Percentiles rank a stretch among this genome's conserved stretches.
Conservation (phyloP, 64 coral and sea anemone genomes). For the Catalaphyllia jardinei region DNA sequence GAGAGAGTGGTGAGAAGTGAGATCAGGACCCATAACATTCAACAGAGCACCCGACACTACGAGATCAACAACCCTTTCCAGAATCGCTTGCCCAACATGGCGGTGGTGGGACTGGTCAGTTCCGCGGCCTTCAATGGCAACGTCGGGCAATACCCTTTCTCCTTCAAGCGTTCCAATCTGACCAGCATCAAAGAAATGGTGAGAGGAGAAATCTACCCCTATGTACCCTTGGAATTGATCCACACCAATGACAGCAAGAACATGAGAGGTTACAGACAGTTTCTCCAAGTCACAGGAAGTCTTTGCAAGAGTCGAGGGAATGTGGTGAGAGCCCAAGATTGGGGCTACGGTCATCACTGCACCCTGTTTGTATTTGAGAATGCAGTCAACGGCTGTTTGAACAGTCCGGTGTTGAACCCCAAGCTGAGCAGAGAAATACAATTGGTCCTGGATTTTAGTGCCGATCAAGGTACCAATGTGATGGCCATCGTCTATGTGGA, state of each 20-base stretch:
- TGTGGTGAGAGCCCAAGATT: constrained; percentile 26
- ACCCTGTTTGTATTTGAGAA: constrained; percentile 34
- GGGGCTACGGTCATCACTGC: not conserved
- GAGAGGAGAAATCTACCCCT: constrained; percentile 24
- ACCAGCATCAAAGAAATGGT: constrained; percentile 35
- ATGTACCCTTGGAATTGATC: constrained; percentile 33
- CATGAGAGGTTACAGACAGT: constrained; percentile 34
- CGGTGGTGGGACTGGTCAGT: constrained; percentile 23
- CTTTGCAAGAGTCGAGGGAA: not conserved
- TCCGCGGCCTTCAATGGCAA: constrained; percentile 3
- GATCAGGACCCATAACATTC: not conserved
- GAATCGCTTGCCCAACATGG: constrained; percentile 6
- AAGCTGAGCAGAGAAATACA: not conserved
- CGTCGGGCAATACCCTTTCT: not conserved
- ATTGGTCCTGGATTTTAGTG: not conserved
- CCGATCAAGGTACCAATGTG: not conserved
- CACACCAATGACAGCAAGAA: not conserved
- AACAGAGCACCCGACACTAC: not conserved
- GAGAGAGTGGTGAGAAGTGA: constrained; percentile 18
- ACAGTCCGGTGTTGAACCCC: not conserved
- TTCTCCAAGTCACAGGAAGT: constrained; percentile 32
- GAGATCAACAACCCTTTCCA: constrained; percentile 35
- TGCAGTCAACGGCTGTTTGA: not conserved
- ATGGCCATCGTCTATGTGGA: constrained; percentile 34
- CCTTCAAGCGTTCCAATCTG: constrained; percentile 28